Evolutionary conservation across 2,888 invertebrate genomes (phyloP).

Genomic region (Drosophila acutilabella): DNA sequence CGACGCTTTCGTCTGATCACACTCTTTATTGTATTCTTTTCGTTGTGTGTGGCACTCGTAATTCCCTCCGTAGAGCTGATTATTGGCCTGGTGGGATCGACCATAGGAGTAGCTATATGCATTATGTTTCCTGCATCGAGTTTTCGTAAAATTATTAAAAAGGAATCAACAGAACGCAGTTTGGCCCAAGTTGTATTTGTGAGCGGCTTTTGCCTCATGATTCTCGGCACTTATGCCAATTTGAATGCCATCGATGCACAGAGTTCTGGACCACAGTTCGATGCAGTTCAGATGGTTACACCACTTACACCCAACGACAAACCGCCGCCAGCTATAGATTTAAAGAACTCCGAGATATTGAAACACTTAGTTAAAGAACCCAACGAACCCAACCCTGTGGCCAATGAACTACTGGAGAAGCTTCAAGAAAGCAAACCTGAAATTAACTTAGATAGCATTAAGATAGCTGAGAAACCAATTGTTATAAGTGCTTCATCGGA

Average conservation of each 20-base stretch:
- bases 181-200: slow-evolving; percentile 93
- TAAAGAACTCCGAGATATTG: slow-evolving; percentile 48
- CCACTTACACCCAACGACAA: slow-evolving; percentile 53
- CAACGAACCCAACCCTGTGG: slow-evolving; percentile 19
- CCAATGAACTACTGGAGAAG: slow-evolving; percentile 35
- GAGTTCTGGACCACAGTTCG: slow-evolving; percentile 82
- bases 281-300: slow-evolving; percentile 56
- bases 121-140: slow-evolving; percentile 96
- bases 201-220: slow-evolving; percentile 94
- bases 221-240: slow-evolving; percentile 96
- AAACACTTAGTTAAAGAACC: slow-evolving; percentile 44
- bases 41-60: slow-evolving; percentile 92
- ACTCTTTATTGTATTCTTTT: slow-evolving; percentile 90
- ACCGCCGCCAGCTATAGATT: slow-evolving; percentile 35
- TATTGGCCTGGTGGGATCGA: slow-evolving; percentile 96
- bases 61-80: slow-evolving; percentile 98
- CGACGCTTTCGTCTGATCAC: slow-evolving; percentile 93
- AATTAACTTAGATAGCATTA: slow-evolving; percentile 9
- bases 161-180: slow-evolving; percentile 92
- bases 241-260: slow-evolving; percentile 90
- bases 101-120: slow-evolving; percentile 97
- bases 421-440: slow-evolving; percentile 34
- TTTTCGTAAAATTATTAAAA: slow-evolving; percentile 93
- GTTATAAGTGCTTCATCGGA: slow-evolving; percentile 32
- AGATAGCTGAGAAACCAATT: slow-evolving; percentile 26